These are phyloP conservation scores for Cataglyphis rosenhaueri DNA, from an alignment of 2,888 invertebrate species.

Conservation along the genomic window DNA sequence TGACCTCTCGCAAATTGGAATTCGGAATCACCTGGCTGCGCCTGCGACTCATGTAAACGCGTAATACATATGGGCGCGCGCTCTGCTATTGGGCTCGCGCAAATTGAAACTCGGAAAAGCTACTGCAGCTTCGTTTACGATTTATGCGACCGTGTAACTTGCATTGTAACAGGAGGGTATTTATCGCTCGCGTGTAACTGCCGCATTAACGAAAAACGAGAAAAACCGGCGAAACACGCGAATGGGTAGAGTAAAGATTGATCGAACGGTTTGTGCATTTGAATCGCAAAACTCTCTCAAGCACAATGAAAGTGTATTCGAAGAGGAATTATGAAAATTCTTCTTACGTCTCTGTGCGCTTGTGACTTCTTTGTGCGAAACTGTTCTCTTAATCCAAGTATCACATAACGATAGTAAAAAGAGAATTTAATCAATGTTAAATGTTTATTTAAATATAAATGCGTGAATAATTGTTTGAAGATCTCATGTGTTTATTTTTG, in stretches of 20 bases:
- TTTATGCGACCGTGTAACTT: constrained; percentile 54
- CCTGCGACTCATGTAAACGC: constrained; percentile 47
- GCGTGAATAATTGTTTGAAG: neutral
- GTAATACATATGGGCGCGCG: constrained; percentile 38
- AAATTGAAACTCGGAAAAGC: constrained; percentile 55
- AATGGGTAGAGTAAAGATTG: constrained; percentile 40
- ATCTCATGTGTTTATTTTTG: neutral
- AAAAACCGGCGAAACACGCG: constrained; percentile 30
- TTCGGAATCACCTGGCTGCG: constrained; percentile 59
- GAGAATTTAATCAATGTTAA: neutral
- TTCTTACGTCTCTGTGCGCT: neutral
- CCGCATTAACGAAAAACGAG: constrained; percentile 44
- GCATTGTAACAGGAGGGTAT: constrained; percentile 48
- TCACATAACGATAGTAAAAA: neutral
- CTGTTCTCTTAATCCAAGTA: neutral
- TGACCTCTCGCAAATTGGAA: constrained; percentile 63
- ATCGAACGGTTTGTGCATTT: constrained; percentile 45
- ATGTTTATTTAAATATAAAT: neutral
- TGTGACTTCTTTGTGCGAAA: neutral
- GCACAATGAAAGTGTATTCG: constrained; percentile 19
- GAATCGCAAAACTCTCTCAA: constrained; percentile 40
- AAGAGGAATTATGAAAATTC: constrained; percentile 44
- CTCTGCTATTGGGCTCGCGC: constrained; percentile 41
- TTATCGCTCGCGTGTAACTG: constrained; percentile 55
- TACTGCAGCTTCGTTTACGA: constrained; percentile 52